Conservation (phyloP, 2,797 vertebrate species). For the Xerus rutilus region DNA sequence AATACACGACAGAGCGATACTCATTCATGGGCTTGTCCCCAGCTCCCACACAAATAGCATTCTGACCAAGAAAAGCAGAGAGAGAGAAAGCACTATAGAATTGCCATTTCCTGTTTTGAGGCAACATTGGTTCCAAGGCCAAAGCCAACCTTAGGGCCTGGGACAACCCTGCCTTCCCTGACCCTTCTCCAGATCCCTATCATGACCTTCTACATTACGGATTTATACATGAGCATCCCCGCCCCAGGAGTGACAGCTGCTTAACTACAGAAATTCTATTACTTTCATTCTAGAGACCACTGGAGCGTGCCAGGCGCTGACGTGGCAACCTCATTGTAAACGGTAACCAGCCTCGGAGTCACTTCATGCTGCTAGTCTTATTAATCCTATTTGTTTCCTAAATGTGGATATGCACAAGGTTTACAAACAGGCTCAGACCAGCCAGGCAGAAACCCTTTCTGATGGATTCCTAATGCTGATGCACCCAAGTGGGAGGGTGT, state of each 20-base stretch:
- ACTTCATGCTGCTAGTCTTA: not conserved
- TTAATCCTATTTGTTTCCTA: constrained; percentile 64
- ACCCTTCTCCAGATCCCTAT: not conserved
- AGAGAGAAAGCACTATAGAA: not conserved
- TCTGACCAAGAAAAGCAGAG: constrained; percentile 80
- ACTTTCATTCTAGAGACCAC: constrained; percentile 59
- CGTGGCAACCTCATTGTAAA: not conserved
- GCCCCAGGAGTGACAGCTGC: constrained; percentile 52
- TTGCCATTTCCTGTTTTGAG: not conserved
- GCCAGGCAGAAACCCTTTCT: not conserved
- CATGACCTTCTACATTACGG: not conserved
- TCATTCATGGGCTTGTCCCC: constrained; percentile 95
- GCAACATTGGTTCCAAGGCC: not conserved
- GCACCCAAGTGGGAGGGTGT: accelerated
- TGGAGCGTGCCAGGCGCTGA: not conserved
- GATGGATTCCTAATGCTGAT: constrained; percentile 35
- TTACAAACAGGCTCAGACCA: constrained; percentile 53
- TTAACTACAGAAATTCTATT: constrained; percentile 72
- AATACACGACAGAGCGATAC: constrained; percentile 97
- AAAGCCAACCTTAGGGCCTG: not conserved
- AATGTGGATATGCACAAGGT: constrained; percentile 45
- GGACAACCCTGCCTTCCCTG: not conserved
- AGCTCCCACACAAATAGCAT: constrained; percentile 96
- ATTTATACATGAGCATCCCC: not conserved
- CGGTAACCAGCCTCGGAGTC: constrained; percentile 49